Base-by-base conservation (phyloP, 2,797 vertebrate genomes). In the Paramormyrops hopkinsi region DNA sequence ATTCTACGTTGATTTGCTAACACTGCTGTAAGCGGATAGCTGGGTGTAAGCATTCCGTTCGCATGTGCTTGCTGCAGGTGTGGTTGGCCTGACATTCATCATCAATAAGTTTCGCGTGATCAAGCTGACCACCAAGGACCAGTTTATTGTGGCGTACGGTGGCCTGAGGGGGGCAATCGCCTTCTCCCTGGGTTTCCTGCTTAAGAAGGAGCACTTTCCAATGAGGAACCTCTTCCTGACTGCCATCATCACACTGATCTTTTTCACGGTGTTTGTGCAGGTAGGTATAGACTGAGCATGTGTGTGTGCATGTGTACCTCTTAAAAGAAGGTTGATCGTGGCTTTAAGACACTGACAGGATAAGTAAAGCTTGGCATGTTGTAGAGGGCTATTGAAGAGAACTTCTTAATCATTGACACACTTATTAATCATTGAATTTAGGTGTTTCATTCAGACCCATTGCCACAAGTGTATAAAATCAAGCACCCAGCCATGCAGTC, bases 81-180 rank as follows among this genome's bases (percentile, higher is more conserved):
- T 99, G 87, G 92, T 99, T 9, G 97, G 97, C 89, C 95, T 99
- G 93, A 99, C 98, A 14, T 98, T 91, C 92, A 92, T 99, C 90
- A 98, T 99, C 94, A 99, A 99, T 96, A 99, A 98, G 92, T 99
- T 99, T 95, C 97, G 98, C 29, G 99, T 99, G 0, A 97, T 99
- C 91, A 99, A 99, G 91, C 95, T 99, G 92, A 99, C 98, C 0
- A 97, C 96, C 1, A 99, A 99, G 94, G 99, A 99, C 94, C 99
- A 99, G 95, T 99, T 99, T 93, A 99, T 99, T 90, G 96, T 99
- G 0, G 98, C 99, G 79, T 99, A 99, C 0, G 99, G 99, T 59
- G 99, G 99, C 91, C 95, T 99, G 91, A 96, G 99, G 29, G 99
- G 99, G 4, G 98, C 99, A 92, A 99, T 99, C 0, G 99, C 99